Evolutionary conservation across 2,797 vertebrate species (phyloP).

Genomic region (Telmatherina bonti): DNA sequence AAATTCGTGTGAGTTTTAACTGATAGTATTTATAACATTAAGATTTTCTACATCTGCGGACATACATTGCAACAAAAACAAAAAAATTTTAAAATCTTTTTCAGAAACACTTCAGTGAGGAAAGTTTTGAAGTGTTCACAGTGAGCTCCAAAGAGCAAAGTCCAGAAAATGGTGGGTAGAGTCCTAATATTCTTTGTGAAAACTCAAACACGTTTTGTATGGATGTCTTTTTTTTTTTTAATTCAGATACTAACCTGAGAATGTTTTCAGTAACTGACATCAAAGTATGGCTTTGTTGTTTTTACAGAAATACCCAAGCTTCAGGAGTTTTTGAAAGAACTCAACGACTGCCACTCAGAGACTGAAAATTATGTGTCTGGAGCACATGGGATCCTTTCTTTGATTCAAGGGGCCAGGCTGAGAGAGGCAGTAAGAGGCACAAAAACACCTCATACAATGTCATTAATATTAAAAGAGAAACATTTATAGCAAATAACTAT

Average conservation of each 20-base stretch:
- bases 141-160: conserved; percentile 47
- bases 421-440: conserved; percentile 16
- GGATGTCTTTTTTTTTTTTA: too few species aligned
- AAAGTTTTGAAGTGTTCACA: conserved; percentile 55
- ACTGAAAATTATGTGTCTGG: conserved; percentile 49
- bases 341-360: conserved; percentile 47
- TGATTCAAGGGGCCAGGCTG: conserved; percentile 47
- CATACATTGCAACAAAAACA: too few species aligned
- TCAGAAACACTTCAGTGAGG: conserved; percentile 59
- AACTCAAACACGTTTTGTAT: too few species aligned
- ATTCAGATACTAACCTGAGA: too few species aligned
- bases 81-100: not conserved
- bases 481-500: too few species aligned
- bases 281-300: not conserved
- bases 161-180: conserved; percentile 27
- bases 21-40: not conserved
- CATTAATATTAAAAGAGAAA: too few species aligned
- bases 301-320: conserved; percentile 61
- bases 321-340: conserved; percentile 22
- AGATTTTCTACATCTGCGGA: not conserved
- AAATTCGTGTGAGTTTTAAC: conserved; percentile 33
- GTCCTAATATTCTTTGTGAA: not conserved
- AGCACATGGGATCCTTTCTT: conserved; percentile 61
- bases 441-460: not conserved
- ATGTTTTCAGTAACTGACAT: too few species aligned